A percentile compares a stretch with the other conserved stretches of the same genome.
Conservation (phyloP, 2,888 invertebrate genomes). For the Penaeus monodon region DNA sequence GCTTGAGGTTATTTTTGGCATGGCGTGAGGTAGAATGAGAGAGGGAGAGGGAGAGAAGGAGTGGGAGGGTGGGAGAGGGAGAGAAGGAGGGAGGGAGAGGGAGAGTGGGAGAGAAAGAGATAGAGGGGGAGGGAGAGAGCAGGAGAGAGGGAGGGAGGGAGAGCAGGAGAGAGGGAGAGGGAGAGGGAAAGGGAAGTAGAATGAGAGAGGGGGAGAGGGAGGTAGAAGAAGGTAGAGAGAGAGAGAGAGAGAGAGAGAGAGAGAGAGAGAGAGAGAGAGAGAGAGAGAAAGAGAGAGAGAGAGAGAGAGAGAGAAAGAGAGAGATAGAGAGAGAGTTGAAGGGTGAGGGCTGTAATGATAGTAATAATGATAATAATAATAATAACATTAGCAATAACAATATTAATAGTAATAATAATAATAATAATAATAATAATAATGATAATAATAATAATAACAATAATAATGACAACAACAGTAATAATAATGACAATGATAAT, state of each 20-base stretch:
- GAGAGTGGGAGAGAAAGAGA: too few relatives aligned
- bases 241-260: too few relatives aligned
- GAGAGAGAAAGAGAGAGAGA: background rate
- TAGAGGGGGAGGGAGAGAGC: background rate
- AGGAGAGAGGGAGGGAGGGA: background rate
- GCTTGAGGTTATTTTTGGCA: too few relatives aligned
- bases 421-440: too few relatives aligned
- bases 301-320: conserved; percentile 17
- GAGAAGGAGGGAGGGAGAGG: background rate
- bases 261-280: too few relatives aligned
- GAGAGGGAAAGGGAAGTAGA: background rate
- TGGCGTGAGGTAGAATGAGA: background rate
- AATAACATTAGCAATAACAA: too few relatives aligned
- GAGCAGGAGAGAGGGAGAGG: background rate
- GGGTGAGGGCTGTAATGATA: background rate
- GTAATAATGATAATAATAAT: too few relatives aligned
- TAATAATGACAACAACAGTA: too few relatives aligned
- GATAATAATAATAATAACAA: too few relatives aligned
- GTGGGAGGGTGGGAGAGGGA: background rate
- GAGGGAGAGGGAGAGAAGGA: background rate
- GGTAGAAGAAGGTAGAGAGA: background rate
- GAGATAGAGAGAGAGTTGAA: background rate
- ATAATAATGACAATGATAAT: too few relatives aligned
- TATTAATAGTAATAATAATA: too few relatives aligned
- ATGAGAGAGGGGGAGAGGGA: conserved; percentile 1